Base-by-base conservation (phyloP, 2,888 invertebrate genomes). In the Loripinus fragilis region DNA sequence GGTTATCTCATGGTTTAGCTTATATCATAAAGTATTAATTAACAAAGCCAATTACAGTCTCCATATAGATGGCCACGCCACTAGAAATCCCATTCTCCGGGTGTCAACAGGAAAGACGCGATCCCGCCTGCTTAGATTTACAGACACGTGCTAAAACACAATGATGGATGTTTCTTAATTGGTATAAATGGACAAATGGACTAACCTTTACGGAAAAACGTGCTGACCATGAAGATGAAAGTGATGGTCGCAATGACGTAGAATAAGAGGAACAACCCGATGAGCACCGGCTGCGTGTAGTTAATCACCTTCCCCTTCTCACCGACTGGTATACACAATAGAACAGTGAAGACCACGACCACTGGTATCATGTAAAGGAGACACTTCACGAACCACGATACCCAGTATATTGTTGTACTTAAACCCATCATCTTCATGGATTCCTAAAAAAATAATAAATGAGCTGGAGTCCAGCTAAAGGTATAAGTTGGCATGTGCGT, bases 361-460 rank as follows among this genome's bases (percentile, higher is more conserved):
- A 96, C 95, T 41, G 96, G 89, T 0, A 95, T 86, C 71, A 96
- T 94, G 90, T 96, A 96, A 2, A 96, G 86, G 84, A 97, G 95
- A 68, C 96, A 96, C 91, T 97, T 96, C 41, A 96, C 94, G 92
- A 97, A 97, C 97, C 97, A 97, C 0, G 97, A 97, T 0, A 95
- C 93, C 97, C 97, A 97, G 90, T 97, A 96, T 81, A 97, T 94
- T 95, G 96, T 96, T 42, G 96, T 96, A 35, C 96, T 95, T 33
- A 97, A 94, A 5, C 97, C 97, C 96, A 97, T 97, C 93, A 97
- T 96, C 94, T 97, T 97, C 97, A 97, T 96, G 0, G 97, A 95
- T 95, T 97, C 97, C 96, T 97, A 93, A 41, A 60, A 73, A 28
- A 20, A 55, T 55, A 41, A 41, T 41, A 15, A 41, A 41, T 23